Base-by-base conservation (phyloP, 2,113 vertebrate species). In the Petrocephalus zakoni region DNA sequence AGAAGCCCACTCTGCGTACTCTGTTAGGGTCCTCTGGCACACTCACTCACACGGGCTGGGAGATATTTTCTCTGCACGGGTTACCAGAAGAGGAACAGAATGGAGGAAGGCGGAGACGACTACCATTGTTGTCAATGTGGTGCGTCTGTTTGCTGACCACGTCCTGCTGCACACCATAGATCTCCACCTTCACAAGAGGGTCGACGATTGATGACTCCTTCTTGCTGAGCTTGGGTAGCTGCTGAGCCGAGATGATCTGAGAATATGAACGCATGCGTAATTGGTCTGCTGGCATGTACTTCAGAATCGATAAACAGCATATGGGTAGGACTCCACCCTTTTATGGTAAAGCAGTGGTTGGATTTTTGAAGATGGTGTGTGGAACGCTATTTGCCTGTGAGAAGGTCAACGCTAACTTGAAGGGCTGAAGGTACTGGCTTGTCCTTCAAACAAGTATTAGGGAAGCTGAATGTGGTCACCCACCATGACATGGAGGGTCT, bases 211-310 rank as follows among this genome's bases (percentile, higher is more conserved):
- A 99, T 13, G 95, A 96, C 10, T 68, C 1, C 88, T 96, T 96
- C 91, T 95, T 92, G 91, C 95, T 97, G 52, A 98, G 94, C 94
- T 99, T 99, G 34, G 98, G 98, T 72, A 99, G 94, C 93, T 99
- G 98, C 93, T 99, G 98, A 9, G 95, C 98, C 1, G 98, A 97
- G 93, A 99, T 97, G 85, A 99, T 90, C 98, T 99, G 91, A 2
- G 15, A 86, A 15, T 88, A 91, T 51, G 84, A 22, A 56, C 25
- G 34, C 13, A 56, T 11, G 29, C 34, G 21, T 51, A 19, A 17
- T 46, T 29, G n/a, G 19, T 53, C 22, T 2, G 21, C 47, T 42
- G 19, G 34, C 34, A 34, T 34, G 19, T 13, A 42, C 17, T 42
- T 78, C 19, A 42, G 29, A 78, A 78, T 6, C 19, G 72, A 19